These are phyloP conservation scores for Spialia ferax DNA, from an alignment of 2,888 invertebrate species.

Conservation along the genomic window DNA sequence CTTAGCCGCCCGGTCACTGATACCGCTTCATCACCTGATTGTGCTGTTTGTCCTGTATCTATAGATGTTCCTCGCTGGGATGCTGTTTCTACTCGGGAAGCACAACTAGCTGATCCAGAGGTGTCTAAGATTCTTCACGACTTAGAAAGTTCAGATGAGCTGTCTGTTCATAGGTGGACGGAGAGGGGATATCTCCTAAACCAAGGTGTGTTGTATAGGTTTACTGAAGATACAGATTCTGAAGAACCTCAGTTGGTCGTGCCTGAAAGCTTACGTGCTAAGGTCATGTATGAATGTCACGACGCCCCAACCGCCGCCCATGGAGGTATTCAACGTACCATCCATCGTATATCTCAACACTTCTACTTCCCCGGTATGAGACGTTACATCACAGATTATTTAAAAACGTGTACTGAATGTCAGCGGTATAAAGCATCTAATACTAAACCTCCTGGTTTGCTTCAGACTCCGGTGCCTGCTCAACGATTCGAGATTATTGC, in stretches of 20 bases:
- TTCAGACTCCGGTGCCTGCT: neutral
- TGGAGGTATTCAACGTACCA: neutral
- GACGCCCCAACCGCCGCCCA: neutral
- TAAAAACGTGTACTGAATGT: neutral
- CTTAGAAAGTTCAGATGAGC: neutral
- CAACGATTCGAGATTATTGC: conserved; percentile 26
- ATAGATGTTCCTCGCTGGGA: neutral
- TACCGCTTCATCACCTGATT: neutral
- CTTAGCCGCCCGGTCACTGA: neutral
- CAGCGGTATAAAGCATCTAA: neutral
- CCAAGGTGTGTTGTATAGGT: neutral
- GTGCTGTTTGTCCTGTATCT: too few relatives aligned
- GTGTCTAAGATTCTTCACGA: neutral
- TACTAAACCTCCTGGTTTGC: neutral
- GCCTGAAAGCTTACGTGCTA: neutral
- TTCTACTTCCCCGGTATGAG: neutral
- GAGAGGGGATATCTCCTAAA: neutral
- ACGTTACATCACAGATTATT: neutral
- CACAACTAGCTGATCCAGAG: neutral
- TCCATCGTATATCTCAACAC: neutral
- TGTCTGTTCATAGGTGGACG: neutral
- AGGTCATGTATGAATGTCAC: neutral
- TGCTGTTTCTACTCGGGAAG: neutral
- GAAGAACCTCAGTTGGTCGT: neutral
- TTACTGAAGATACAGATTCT: neutral